Evolutionary conservation across 2,888 invertebrate species (phyloP), one percentile per base, ranked within the genome.

Genomic region (Patella caerulea): DNA sequence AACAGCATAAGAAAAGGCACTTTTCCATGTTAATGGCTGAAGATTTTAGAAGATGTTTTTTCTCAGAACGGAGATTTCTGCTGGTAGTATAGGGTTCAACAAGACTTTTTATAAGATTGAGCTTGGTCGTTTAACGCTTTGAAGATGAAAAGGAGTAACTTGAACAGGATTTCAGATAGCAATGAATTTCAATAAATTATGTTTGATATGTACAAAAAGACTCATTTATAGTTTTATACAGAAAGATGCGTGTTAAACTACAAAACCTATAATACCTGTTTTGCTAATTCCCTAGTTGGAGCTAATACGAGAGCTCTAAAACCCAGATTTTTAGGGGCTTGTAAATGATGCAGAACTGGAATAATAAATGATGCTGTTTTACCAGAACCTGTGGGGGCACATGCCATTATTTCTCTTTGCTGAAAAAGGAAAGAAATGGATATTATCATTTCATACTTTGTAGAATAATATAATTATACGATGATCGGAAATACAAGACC

Each of bases 311-410:
- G 92, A 12, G 97, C 97, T 81, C 98, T 93, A 73, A 91, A 86
- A 19, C 98, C 98, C 34, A 94, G 93, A 74, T 94, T 95, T 84
- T 93, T 93, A 0, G 95, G 96, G 69, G 93, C 85, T 82, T 94
- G 94, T 69, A 98, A 93, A 0, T 94, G 93, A 87, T 97, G 95
- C 55, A 99, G 94, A 14, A 99, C 93, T 0, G 99, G 99, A 4
- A 98, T 91, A 0, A 98, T 93, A 92, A 98, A 99, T 0, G 98
- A 97, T 1, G 97, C 95, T 0, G 99, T 99, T 93, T 99, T 99
- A 12, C 99, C 99, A 0, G 98, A 98, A 1, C 99, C 99, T 0
- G 99, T 99, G 0, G 98, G 98, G 0, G 99, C 99, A 91, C 97
- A 97, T 0, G 97, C 98, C 87, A 99, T 93, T 55, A 98, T 92